Evolutionary conservation across 2,113 vertebrate species (phyloP), one percentile per base, ranked within the genome.

Genomic region (Monopterus albus): DNA sequence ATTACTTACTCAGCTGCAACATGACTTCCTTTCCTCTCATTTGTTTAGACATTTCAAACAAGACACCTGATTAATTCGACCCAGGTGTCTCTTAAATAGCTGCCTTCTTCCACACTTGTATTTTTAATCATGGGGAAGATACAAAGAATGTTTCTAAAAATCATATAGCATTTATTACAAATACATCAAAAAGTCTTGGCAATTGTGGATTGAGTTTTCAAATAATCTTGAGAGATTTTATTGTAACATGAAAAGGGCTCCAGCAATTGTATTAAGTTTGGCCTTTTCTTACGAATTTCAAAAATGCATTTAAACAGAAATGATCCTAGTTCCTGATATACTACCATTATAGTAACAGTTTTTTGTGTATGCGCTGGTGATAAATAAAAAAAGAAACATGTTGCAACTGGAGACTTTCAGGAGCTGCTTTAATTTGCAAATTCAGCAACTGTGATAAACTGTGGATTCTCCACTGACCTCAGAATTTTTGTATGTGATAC

Each of bases 121-220:
- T 10, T 28, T 6, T 7, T 38, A 2, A 25, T 50, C n/a, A n/a
- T n/a, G n/a, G n/a, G n/a, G n/a, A n/a, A n/a, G n/a, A n/a, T n/a
- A n/a, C n/a, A n/a, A 8, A 23, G 4, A 28, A 18, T 40, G 21
- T 49, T 29, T 64, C 10, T 29, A 5, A 43, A 53, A 38, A 13
- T 50, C 35, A n/a, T 5, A 1, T 15, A 12, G 8, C 10, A 12
- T 60, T 52, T 31, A 45, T 36, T 20, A 9, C 11, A 52, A 43
- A 52, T 28, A 7, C 11, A 56, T 38, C 8, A n/a, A 5, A 49
- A 18, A n/a, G n/a, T 43, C 21, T 60, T 64, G 21, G 23, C 3
- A n/a, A 67, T 18, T 23, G 14, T 53, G 43, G 18, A 49, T 45
- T 58, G 26, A 60, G 46, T 38, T 63, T 67, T 72, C 21, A 60